Conservation (phyloP, 2,888 invertebrate species). For the Dicyrtomina minuta region DNA sequence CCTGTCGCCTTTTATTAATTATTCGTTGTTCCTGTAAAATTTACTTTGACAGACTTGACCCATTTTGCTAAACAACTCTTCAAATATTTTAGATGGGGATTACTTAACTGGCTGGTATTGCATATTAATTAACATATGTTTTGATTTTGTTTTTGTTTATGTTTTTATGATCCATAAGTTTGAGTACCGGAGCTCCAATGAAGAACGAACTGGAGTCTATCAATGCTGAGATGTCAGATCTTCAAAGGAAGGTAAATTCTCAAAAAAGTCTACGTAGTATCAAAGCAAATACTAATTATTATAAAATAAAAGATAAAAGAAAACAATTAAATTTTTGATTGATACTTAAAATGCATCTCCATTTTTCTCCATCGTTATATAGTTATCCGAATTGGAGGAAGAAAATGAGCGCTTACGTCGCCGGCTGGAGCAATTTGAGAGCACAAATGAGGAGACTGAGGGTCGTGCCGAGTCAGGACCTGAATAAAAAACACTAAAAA, state of each 20-base stretch:
- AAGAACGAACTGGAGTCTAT: conserved; percentile 64
- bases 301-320: no score
- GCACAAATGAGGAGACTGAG: conserved; percentile 6
- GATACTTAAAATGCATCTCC: no score
- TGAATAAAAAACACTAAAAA: no score
- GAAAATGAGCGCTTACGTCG: conserved; percentile 20
- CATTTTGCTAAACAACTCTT: no score
- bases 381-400: conserved; percentile 19
- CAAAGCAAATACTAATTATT: background rate
- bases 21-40: no score
- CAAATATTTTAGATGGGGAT: background rate
- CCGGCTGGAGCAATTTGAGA: conserved; percentile 20
- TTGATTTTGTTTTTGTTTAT: background rate
- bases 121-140: background rate
- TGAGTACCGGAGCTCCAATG: conserved; percentile 53
- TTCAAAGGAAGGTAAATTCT: conserved; percentile 55
- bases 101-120: background rate
- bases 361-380: background rate
- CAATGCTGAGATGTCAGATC: conserved; percentile 63
- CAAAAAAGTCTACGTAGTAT: background rate
- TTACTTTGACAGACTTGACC: no score
- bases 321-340: no score
- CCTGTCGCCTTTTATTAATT: no score
- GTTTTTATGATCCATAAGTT: background rate
- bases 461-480: background rate